Evolutionary conservation across 2,888 invertebrate genomes (phyloP).

Genomic region (Drosophila macrospina): DNA sequence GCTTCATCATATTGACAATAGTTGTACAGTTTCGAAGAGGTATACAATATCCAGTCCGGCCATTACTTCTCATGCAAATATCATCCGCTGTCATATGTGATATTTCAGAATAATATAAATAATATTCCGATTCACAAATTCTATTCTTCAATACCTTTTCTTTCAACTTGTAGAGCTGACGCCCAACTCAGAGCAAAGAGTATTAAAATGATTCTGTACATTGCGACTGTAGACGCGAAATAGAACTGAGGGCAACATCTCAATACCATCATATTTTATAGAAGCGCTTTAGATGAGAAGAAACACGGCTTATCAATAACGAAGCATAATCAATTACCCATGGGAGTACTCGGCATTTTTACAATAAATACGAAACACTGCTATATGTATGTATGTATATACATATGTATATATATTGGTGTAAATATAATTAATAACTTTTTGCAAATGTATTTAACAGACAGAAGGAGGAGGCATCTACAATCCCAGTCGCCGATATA

Average conservation of each 20-base stretch:
- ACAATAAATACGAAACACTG: too few relatives aligned
- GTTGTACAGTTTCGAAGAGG: background rate
- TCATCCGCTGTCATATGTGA: slow-evolving; percentile 2
- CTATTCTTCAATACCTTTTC: background rate
- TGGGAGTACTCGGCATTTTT: too few relatives aligned
- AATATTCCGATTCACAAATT: too few relatives aligned
- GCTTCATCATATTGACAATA: rapidly evolving
- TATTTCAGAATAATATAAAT: background rate
- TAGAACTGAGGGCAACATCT: background rate
- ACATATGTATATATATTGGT: too few relatives aligned
- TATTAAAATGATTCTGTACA: slow-evolving; percentile 6
- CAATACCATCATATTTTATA: background rate
- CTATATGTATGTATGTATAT: too few relatives aligned
- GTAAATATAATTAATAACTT: too few relatives aligned
- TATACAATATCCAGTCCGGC: slow-evolving; percentile 18
- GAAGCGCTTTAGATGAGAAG: background rate
- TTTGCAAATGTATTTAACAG: too few relatives aligned
- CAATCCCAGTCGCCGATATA: too few relatives aligned
- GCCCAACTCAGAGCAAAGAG: background rate
- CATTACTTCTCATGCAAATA: slow-evolving; percentile 9
- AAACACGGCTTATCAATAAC: background rate
- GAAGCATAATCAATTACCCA: too few relatives aligned
- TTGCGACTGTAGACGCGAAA: background rate
- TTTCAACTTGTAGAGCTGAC: background rate
- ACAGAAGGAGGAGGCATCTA: too few relatives aligned